A percentile compares a stretch with the other conserved stretches of the same genome.
These are phyloP conservation scores for Phaedon cochleariae DNA, from an alignment of 2,888 invertebrate species.

Conservation along the genomic window DNA sequence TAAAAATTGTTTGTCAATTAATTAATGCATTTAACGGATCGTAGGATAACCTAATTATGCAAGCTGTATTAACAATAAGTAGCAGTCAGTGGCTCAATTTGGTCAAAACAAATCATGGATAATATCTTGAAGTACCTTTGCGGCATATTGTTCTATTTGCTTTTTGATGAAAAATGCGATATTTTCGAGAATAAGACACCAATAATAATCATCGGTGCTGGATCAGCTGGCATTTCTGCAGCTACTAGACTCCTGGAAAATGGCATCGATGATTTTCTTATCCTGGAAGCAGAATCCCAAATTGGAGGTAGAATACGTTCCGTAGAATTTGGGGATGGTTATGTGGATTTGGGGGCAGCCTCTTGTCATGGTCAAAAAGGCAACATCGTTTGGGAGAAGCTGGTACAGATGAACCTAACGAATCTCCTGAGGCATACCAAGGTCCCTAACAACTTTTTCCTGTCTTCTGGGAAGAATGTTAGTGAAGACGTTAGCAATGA, in stretches of 20 bases:
- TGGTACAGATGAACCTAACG: conserved; percentile 40
- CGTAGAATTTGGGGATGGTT: conserved; percentile 41
- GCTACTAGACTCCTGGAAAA: conserved; percentile 62
- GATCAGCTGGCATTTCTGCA: conserved; percentile 60
- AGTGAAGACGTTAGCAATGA: too few species aligned
- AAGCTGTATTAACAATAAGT: too few species aligned
- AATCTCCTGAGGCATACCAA: not conserved
- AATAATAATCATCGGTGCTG: conserved; percentile 33
- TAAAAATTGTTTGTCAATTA: too few species aligned
- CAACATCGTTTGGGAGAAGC: conserved; percentile 47
- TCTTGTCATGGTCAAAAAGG: conserved; percentile 50
- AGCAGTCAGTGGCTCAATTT: not conserved
- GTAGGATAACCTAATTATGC: too few species aligned
- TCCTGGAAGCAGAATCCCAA: conserved; percentile 59
- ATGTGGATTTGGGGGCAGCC: conserved; percentile 48
- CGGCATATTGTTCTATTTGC: not conserved
- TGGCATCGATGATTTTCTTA: conserved; percentile 61
- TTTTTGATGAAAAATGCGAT: not conserved
- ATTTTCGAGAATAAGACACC: not conserved
- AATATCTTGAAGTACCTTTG: not conserved
- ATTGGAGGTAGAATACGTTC: conserved; percentile 51
- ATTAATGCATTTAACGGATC: too few species aligned
- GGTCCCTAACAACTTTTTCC: too few species aligned
- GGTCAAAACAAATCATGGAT: not conserved
- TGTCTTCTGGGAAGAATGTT: too few species aligned